Conservation (phyloP, 2,888 invertebrate species). For the Crepidodera aurea region DNA sequence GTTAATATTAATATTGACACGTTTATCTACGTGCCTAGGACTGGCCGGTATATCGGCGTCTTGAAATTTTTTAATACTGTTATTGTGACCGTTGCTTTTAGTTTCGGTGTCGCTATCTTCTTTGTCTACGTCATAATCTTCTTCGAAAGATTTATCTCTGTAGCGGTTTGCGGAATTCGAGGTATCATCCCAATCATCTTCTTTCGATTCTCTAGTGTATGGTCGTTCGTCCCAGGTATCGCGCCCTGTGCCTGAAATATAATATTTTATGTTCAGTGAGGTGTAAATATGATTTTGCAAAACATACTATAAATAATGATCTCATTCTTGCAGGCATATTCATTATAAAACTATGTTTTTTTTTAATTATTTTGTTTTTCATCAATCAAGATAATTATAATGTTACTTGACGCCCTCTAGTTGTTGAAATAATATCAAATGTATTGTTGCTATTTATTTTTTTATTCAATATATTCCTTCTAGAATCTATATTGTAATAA, state of each 20-base stretch:
- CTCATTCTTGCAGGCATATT: too few species aligned
- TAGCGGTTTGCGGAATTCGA: slow-evolving; percentile 51
- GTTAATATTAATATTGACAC: slow-evolving; percentile 64
- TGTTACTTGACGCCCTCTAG: too few species aligned
- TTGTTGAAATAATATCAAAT: too few species aligned
- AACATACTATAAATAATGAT: too few species aligned
- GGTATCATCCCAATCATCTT: slow-evolving; percentile 53
- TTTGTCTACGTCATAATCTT: slow-evolving; percentile 71
- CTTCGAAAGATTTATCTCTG: slow-evolving; percentile 61
- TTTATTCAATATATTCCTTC: too few species aligned
- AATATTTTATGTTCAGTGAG: too few species aligned
- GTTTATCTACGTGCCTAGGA: slow-evolving; percentile 47
- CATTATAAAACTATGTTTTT: too few species aligned
- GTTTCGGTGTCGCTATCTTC: slow-evolving; percentile 75
- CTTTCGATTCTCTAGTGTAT: slow-evolving; percentile 47
- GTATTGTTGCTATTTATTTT: too few species aligned
- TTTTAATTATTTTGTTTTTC: too few species aligned
- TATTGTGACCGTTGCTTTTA: slow-evolving; percentile 55
- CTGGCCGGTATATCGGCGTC: slow-evolving; percentile 48
- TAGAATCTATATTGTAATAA: too few species aligned
- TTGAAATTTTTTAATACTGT: slow-evolving; percentile 49
- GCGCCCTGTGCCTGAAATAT: slow-evolving; percentile 45
- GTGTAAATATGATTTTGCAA: too few species aligned
- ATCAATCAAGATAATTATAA: too few species aligned
- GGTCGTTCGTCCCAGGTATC: slow-evolving; percentile 59